Percentiles rank a stretch among this genome's conserved stretches.
Evolutionary conservation across 92 coral and sea anemone species (phyloP).

Genomic region (Epizoanthus fatuus): DNA sequence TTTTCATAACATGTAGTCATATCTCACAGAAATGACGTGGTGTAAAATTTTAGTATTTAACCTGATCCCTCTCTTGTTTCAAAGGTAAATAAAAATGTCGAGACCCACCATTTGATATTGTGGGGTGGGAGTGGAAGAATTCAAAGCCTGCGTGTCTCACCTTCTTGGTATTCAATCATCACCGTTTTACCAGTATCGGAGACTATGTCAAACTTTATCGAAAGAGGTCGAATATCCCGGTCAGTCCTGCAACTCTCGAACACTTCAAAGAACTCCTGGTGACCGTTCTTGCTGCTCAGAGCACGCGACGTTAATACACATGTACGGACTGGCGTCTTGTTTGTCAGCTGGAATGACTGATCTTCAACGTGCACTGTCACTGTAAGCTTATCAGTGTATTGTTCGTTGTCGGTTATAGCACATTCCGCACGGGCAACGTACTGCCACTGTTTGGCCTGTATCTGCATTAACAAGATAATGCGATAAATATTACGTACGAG

Average conservation of each 20-base stretch:
- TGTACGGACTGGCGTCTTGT: not conserved
- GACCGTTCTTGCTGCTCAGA: conserved; percentile 3
- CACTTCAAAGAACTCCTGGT: conserved; percentile 4
- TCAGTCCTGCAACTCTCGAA: not conserved
- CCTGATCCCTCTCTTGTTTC: no score
- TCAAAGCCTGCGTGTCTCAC: not conserved
- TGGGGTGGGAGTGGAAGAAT: not conserved
- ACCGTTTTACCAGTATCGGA: not conserved
- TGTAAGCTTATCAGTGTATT: not conserved
- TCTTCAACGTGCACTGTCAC: not conserved
- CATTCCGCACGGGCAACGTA: not conserved
- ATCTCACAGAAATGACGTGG: no score
- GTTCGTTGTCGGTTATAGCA: not conserved
- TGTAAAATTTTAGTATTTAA: no score
- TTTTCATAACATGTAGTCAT: no score
- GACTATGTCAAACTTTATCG: not conserved
- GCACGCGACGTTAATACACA: not conserved
- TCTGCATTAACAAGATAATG: conserved; percentile 1
- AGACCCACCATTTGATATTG: not conserved
- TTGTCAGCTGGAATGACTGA: not conserved
- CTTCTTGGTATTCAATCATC: conserved; percentile 1
- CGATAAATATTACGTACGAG: not conserved
- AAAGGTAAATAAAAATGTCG: not conserved
- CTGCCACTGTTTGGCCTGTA: conserved; percentile 1
- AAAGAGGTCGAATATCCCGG: not conserved